These are phyloP conservation scores for Elysia chlorotica DNA, from an alignment of 1,140 invertebrate species.

Conservation along the genomic window DNA sequence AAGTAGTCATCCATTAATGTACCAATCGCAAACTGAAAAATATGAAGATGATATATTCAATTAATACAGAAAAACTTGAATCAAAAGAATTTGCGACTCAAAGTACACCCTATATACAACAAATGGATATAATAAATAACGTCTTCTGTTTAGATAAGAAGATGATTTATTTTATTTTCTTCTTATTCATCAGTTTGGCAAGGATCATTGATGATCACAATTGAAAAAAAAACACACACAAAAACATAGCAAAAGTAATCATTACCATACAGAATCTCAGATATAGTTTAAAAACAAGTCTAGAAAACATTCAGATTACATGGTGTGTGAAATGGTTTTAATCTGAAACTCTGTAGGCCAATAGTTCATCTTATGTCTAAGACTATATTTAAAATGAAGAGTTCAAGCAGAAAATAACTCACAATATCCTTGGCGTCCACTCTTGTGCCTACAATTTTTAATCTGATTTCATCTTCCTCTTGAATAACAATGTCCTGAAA, in stretches of 20 bases:
- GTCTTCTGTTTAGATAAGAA: background rate
- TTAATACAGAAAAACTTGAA: background rate
- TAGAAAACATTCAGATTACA: background rate
- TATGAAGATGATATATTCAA: conserved; percentile 45
- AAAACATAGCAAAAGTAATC: background rate
- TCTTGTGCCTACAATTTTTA: conserved; percentile 96
- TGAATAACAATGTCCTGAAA: conserved; percentile 88
- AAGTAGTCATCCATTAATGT: conserved; percentile 98
- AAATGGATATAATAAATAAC: background rate
- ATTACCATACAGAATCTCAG: background rate
- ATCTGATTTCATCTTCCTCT: conserved; percentile 95
- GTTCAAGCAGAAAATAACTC: conserved; percentile 32
- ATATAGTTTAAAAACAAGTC: background rate
- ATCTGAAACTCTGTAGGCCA: background rate
- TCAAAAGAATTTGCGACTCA: background rate
- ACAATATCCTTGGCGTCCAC: conserved; percentile 86
- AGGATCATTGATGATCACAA: background rate
- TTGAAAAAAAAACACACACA: background rate
- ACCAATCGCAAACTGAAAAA: conserved; percentile 94
- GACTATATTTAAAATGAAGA: conserved; percentile 60
- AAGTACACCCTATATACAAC: background rate
- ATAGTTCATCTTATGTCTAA: background rate
- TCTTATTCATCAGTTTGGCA: no score
- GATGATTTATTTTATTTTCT: no score
- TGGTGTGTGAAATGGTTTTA: background rate